Conservation (phyloP, 2,113 vertebrate species). For the Glaucidium brasilianum region DNA sequence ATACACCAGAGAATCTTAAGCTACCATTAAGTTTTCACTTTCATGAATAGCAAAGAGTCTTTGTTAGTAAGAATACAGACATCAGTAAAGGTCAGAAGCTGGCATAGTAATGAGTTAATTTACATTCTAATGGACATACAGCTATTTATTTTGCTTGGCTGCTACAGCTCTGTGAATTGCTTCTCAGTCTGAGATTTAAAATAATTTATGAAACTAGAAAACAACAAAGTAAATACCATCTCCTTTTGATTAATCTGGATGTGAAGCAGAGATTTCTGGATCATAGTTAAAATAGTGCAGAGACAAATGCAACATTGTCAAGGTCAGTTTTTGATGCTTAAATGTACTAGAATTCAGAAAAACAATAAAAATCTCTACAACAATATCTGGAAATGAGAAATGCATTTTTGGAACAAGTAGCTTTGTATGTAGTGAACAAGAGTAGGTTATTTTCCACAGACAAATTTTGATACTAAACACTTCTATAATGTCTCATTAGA, state of each 20-base stretch:
- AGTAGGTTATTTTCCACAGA: background rate
- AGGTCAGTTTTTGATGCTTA: background rate
- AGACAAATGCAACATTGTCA: background rate
- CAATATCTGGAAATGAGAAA: background rate
- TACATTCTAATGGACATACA: conserved; percentile 63
- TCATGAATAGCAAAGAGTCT: conserved; percentile 37
- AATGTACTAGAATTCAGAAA: background rate
- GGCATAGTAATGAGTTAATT: conserved; percentile 67
- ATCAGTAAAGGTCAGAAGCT: conserved; percentile 60
- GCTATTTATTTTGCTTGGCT: conserved; percentile 47
- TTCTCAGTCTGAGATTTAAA: conserved; percentile 55
- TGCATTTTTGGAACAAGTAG: background rate
- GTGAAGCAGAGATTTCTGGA: conserved; percentile 5
- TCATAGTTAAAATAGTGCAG: background rate
- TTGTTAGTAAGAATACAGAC: conserved; percentile 54
- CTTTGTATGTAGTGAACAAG: background rate
- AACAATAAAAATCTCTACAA: background rate
- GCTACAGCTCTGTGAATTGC: conserved; percentile 45
- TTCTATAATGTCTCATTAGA: background rate
- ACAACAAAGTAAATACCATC: conserved; percentile 5
- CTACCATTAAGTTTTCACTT: conserved; percentile 9
- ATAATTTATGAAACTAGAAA: conserved; percentile 20
- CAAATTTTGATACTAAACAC: background rate
- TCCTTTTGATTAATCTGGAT: conserved; percentile 45
- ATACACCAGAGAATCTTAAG: background rate